Evolutionary conservation across 1,140 invertebrate species (phyloP).

Genomic region (Aphidius gifuensis): DNA sequence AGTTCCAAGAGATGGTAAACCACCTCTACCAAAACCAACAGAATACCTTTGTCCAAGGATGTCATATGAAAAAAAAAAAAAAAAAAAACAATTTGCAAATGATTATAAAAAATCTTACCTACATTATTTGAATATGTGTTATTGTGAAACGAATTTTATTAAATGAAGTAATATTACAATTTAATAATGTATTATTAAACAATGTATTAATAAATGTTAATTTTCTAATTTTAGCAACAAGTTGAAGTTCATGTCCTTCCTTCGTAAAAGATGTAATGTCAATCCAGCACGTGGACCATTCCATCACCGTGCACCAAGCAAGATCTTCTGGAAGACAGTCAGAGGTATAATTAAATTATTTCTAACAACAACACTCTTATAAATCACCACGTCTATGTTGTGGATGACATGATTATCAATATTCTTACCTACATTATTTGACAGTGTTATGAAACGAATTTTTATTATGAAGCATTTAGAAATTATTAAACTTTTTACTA

Average conservation of each 20-base stretch:
- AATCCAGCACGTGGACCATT: conserved; percentile 97
- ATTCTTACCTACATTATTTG: conserved; percentile 62
- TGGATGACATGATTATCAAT: conserved; percentile 13
- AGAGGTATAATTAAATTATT: conserved; percentile 66
- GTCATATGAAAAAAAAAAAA: background rate
- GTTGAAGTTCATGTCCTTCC: conserved; percentile 94
- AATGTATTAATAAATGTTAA: conserved; percentile 3
- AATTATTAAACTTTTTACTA: background rate
- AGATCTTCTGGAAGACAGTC: conserved; percentile 95
- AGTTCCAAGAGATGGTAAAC: conserved; percentile 60
- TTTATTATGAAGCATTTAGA: conserved; percentile 32
- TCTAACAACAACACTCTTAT: background rate
- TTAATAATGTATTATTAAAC: background rate
- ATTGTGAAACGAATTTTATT: conserved; percentile 34
- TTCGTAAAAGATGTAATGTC: conserved; percentile 96
- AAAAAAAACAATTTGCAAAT: conserved; percentile 24
- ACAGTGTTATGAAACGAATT: conserved; percentile 42
- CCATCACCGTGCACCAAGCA: conserved; percentile 95
- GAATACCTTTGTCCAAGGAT: conserved; percentile 75
- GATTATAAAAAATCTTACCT: conserved; percentile 50
- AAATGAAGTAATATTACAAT: background rate
- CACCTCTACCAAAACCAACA: conserved; percentile 57
- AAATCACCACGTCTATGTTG: too few relatives aligned
- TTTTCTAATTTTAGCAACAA: conserved; percentile 71
- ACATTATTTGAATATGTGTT: conserved; percentile 48